Percentiles rank a stretch among this genome's conserved stretches.
These are phyloP conservation scores for Cataglyphis livida DNA, from an alignment of 2,888 invertebrate genomes.

Conservation along the genomic window DNA sequence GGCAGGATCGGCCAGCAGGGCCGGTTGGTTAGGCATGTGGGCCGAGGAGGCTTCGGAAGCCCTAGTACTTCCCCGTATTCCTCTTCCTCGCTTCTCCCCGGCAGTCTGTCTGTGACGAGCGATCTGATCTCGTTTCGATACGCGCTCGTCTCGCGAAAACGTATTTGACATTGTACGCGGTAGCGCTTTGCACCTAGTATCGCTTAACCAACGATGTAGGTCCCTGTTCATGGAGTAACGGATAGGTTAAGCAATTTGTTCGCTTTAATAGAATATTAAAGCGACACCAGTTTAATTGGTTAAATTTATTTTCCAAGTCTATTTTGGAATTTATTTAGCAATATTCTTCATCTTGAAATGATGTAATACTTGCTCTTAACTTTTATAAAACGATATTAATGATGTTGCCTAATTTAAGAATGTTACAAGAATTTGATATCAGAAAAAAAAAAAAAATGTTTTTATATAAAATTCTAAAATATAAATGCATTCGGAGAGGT, in stretches of 20 bases:
- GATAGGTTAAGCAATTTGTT: slow-evolving; percentile 1
- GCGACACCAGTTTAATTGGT: not conserved
- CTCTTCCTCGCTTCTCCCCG: slow-evolving; percentile 72
- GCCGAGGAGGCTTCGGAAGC: slow-evolving; percentile 82
- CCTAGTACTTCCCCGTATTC: slow-evolving; percentile 78
- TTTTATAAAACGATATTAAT: not conserved
- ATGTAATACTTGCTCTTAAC: not conserved
- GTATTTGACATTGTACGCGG: slow-evolving; percentile 27
- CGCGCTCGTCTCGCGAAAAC: slow-evolving; percentile 54
- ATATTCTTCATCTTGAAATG: not conserved
- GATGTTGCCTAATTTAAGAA: not conserved
- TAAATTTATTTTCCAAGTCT: not conserved
- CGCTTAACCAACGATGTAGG: not conserved
- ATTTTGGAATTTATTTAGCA: not conserved
- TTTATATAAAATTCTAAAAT: not conserved
- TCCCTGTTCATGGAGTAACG: not conserved
- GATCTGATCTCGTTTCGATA: slow-evolving; percentile 68
- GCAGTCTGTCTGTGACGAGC: slow-evolving; percentile 57
- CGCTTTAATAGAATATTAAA: not conserved
- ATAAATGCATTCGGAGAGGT: not conserved
- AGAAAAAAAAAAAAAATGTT: not conserved
- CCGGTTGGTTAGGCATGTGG: slow-evolving; percentile 53
- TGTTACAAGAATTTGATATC: not conserved
- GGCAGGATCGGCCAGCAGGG: slow-evolving; percentile 53
- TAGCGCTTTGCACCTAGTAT: slow-evolving; percentile 2